Conservation (phyloP, 2,888 invertebrate genomes). For the Anthrax anthrax region DNA sequence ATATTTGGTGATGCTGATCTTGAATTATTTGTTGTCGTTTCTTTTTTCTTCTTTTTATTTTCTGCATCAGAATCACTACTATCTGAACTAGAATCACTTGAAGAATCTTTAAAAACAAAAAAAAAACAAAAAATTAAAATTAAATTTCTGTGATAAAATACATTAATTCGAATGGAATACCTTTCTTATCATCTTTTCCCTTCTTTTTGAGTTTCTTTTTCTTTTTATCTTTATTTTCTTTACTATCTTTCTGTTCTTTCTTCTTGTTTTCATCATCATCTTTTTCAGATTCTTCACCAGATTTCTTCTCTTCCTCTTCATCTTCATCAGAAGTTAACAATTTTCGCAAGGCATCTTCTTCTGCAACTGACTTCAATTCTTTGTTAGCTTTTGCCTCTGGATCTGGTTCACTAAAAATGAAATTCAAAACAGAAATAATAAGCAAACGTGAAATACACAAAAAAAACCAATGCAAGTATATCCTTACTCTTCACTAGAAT, state of each 20-base stretch:
- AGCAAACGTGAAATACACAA: background rate
- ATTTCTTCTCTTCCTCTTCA: conserved; percentile 70
- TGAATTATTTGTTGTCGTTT: conserved; percentile 30
- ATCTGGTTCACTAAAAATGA: conserved; percentile 44
- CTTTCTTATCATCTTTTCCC: conserved; percentile 48
- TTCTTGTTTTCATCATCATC: conserved; percentile 61
- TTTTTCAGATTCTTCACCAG: conserved; percentile 56
- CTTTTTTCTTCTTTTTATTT: conserved; percentile 39
- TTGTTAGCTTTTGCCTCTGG: conserved; percentile 63
- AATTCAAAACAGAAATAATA: too few species aligned
- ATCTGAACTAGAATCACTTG: conserved; percentile 58
- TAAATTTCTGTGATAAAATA: too few species aligned
- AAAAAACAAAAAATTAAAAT: background rate
- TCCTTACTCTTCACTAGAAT: conserved; percentile 58
- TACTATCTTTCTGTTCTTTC: conserved; percentile 49
- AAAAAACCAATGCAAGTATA: too few species aligned
- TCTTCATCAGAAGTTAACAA: conserved; percentile 79
- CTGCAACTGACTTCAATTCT: conserved; percentile 78
- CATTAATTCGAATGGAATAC: conserved; percentile 20
- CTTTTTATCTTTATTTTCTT: conserved; percentile 41
- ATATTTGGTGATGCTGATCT: conserved; percentile 36
- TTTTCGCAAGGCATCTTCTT: conserved; percentile 74
- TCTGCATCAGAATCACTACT: conserved; percentile 57
- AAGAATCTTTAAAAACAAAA: conserved; percentile 39
- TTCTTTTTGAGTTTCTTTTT: conserved; percentile 45